Conservation (phyloP, 2,797 vertebrate genomes). For the Apogon talboti region DNA sequence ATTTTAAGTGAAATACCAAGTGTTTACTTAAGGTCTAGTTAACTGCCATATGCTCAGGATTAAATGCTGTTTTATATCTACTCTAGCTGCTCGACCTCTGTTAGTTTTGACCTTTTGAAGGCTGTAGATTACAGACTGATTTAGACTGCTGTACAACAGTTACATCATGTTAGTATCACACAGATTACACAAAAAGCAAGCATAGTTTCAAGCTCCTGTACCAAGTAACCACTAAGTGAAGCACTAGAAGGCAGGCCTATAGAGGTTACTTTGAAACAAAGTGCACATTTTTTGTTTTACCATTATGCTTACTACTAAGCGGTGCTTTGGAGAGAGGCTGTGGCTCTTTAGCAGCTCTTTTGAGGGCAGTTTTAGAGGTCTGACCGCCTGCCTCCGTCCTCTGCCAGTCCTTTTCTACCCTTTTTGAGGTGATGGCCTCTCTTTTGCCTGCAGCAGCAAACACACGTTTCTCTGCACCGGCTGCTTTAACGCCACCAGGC, state of each 20-base stretch:
- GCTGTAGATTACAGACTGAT: conserved; percentile 55
- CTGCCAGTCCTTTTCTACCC: conserved; percentile 77
- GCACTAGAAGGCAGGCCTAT: conserved; percentile 39
- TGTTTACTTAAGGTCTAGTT: conserved; percentile 35
- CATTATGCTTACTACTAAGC: conserved; percentile 70
- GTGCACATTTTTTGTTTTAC: conserved; percentile 83
- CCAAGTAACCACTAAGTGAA: conserved; percentile 60
- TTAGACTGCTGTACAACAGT: conserved; percentile 71
- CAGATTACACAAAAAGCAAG: conserved; percentile 75
- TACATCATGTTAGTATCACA: conserved; percentile 72
- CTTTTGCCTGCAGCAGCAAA: conserved; percentile 66
- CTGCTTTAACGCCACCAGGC: conserved; percentile 56
- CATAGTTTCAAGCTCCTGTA: conserved; percentile 65
- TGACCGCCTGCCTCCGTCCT: conserved; percentile 66
- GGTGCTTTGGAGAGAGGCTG: conserved; percentile 71
- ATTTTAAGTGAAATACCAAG: conserved; percentile 44
- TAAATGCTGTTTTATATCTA: conserved; percentile 40
- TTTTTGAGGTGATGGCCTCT: conserved; percentile 72
- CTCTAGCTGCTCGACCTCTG: conserved; percentile 44
- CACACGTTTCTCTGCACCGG: conserved; percentile 68
- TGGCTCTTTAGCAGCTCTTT: conserved; percentile 74
- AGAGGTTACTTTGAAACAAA: conserved; percentile 81
- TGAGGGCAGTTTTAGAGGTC: conserved; percentile 67
- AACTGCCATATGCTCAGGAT: conserved; percentile 17
- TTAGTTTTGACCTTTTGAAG: conserved; percentile 61